Conservation (phyloP, 2,797 vertebrate genomes). For the Pyrocephalus nanus region DNA sequence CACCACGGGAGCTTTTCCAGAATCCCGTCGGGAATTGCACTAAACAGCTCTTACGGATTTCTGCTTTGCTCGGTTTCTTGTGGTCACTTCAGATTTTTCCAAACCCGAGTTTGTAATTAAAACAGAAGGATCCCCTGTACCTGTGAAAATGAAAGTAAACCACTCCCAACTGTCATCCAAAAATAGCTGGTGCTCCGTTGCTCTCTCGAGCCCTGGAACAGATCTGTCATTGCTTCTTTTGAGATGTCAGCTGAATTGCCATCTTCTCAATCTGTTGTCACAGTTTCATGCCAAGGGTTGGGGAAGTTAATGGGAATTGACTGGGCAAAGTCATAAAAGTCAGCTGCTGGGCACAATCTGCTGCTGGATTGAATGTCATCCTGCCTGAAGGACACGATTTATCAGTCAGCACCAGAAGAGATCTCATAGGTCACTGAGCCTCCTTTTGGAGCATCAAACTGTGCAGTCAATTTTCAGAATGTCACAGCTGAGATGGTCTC, state of each 20-base stretch:
- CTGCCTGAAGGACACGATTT: background rate
- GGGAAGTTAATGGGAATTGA: slow-evolving; percentile 5
- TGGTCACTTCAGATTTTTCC: background rate
- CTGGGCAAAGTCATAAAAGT: background rate
- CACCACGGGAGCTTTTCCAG: background rate
- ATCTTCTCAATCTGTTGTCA: background rate
- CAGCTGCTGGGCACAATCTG: background rate
- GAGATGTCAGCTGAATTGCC: slow-evolving; percentile 9
- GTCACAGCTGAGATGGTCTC: background rate
- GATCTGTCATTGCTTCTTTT: background rate
- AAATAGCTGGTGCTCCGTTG: background rate
- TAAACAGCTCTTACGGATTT: background rate
- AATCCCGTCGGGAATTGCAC: background rate
- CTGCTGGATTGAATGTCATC: background rate
- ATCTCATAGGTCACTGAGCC: background rate
- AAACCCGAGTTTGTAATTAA: background rate
- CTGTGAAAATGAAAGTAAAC: background rate
- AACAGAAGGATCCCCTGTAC: background rate
- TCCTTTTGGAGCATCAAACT: background rate
- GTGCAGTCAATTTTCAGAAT: background rate
- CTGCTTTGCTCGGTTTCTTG: background rate
- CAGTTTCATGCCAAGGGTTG: background rate
- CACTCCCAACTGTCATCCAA: background rate
- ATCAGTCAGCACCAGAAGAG: background rate
- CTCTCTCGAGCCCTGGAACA: background rate